Conservation (phyloP, 2,888 invertebrate genomes). For the Parnassius apollo region DNA sequence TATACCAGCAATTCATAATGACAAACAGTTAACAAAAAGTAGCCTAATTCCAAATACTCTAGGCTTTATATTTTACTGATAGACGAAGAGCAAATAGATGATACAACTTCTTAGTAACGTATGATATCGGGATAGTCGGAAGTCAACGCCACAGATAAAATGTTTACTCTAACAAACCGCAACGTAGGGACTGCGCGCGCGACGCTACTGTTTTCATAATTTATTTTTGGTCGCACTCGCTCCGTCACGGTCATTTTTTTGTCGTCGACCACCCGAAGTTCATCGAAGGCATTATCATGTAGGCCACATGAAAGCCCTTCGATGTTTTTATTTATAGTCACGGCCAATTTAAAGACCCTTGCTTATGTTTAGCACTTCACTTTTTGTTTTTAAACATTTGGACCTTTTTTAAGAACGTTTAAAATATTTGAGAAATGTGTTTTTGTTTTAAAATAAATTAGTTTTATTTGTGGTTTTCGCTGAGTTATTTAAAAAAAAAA, state of each 20-base stretch:
- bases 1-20: too few species aligned
- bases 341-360: conserved; percentile 16
- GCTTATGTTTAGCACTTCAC: neutral
- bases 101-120: conserved; percentile 18
- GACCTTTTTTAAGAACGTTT: too few species aligned
- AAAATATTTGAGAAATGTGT: too few species aligned
- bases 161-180: conserved; percentile 26
- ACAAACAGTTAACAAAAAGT: neutral
- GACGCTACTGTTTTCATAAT: conserved; percentile 12
- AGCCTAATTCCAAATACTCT: neutral
- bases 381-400: conserved; percentile 8
- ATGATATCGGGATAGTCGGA: conserved; percentile 14
- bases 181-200: conserved; percentile 14
- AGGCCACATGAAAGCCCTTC: neutral
- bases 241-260: conserved; percentile 20
- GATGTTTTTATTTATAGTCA: conserved; percentile 20
- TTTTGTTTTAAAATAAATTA: neutral
- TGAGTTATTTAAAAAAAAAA: too few species aligned
- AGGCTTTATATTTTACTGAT: neutral
- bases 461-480: neutral
- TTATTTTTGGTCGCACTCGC: conserved; percentile 19
- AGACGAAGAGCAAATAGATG: neutral
- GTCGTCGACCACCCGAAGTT: conserved; percentile 20
- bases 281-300: conserved; percentile 19
- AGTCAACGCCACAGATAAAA: conserved; percentile 23